Base-by-base conservation (phyloP, 1,140 invertebrate species). In the Manduca sexta region DNA sequence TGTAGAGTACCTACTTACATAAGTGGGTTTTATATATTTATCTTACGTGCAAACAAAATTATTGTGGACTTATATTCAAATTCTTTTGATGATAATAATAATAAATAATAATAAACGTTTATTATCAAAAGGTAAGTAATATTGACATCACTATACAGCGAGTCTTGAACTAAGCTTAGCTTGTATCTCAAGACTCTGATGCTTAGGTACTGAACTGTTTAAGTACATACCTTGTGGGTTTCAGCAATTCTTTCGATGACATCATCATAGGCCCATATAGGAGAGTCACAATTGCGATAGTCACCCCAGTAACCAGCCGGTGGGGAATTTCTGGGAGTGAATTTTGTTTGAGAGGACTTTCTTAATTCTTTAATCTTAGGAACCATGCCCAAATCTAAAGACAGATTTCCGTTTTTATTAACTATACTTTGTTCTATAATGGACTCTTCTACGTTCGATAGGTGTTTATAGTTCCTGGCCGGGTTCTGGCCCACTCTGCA, bases 271-370 rank as follows among this genome's bases (percentile, higher is more conserved):
- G 91, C 80, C 67, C 90, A 88, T 81, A 89, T 86, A 0, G 94
- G 94, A 1, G 89, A 87, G 69, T 96, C 94, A 63, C 94, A 96
- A 44, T 88, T 69, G 30, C 91, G 87, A 60, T 93, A 93, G 72
- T 94, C 92, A 8, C 94, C 93, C 93, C 93, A 96, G 61, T 84
- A 90, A 0, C 94, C 93, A 16, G 94, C 94, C 0, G 87, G 78
- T 14, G 86, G 37, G 0, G 55, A 43, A 17, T 60, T 52, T 43
- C 61, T 62, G 0, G 35, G n/a, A 26, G 37, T 11, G 48, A 48
- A 48, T 38, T 43, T 51, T 14, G 51, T 45, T 38, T 55, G 49
- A n/a, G 40, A 50, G 17, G 35, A 44, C 37, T 35, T 55, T 14
- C 40, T 64, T 12, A 64, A 46, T 51, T 65, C 38, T 26, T 56